Percentiles rank a stretch among this genome's conserved stretches.
Conservation (phyloP, 2,113 vertebrate genomes). For the Cheirogaleus medius region DNA sequence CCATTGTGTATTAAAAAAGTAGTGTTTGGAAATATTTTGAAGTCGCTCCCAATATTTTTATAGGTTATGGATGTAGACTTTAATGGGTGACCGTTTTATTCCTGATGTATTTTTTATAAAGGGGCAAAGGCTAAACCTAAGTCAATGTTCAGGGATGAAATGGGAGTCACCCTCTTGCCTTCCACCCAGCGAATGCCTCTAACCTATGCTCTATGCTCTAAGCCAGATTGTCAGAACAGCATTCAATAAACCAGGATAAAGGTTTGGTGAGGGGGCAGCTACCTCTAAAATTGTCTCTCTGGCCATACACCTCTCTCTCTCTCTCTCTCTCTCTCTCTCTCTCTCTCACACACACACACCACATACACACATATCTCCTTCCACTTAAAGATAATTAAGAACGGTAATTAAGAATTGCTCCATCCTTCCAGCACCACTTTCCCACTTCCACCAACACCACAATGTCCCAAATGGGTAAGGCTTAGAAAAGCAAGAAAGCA, state of each 20-base stretch:
- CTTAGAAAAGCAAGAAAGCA: slow-evolving; percentile 55
- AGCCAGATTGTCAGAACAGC: not conserved
- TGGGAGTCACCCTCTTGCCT: not conserved
- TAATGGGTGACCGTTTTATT: slow-evolving; percentile 61
- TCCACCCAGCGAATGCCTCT: not conserved
- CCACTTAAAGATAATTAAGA: not conserved
- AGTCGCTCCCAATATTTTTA: slow-evolving; percentile 77
- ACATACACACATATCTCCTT: not conserved
- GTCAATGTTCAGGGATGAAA: not conserved
- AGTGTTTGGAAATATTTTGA: slow-evolving; percentile 87
- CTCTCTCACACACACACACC: no score
- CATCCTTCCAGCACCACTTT: not conserved
- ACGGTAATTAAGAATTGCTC: not conserved
- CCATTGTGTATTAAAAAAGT: slow-evolving; percentile 82
- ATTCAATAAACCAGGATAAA: not conserved
- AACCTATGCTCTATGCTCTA: not conserved
- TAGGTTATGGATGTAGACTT: slow-evolving; percentile 66
- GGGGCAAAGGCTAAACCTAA: slow-evolving; percentile 49
- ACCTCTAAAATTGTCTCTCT: not conserved
- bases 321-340: not conserved
- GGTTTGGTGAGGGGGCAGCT: accelerated
- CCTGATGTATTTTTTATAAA: slow-evolving; percentile 69
- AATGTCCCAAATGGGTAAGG: not conserved
- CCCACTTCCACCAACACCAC: not conserved
- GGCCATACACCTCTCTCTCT: not conserved